Percentiles rank a stretch among this genome's conserved stretches.
Evolutionary conservation across 2,113 vertebrate species (phyloP).

Genomic region (Gila orcuttii): DNA sequence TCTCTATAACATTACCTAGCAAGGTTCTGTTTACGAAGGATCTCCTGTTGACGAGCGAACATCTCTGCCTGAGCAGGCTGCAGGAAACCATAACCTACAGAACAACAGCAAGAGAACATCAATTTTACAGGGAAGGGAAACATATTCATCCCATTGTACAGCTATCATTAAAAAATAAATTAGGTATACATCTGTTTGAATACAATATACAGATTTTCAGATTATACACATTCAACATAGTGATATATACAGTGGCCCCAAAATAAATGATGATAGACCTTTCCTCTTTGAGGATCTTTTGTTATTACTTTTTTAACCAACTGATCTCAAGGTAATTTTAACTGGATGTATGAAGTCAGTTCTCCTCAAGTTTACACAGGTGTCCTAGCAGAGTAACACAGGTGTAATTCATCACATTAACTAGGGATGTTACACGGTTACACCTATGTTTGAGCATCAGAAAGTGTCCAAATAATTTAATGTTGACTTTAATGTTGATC

Average conservation of each 20-base stretch:
- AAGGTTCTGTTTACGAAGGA: constrained; percentile 94
- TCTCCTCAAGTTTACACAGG: not conserved
- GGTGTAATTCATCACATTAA: not conserved
- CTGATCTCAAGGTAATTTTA: not conserved
- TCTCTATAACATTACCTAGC: constrained; percentile 79
- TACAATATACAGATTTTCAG: not conserved
- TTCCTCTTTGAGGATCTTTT: not conserved
- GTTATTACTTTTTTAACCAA: not conserved
- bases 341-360: not conserved
- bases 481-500: not conserved
- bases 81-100: constrained; percentile 90
- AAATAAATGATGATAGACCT: not conserved
- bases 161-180: not conserved
- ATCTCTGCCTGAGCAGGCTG: constrained; percentile 92
- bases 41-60: constrained; percentile 93
- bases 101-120: not conserved
- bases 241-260: not conserved
- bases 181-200: not conserved
- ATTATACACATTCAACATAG: not conserved
- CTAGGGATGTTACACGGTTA: not conserved
- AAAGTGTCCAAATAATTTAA: not conserved
- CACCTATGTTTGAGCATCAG: not conserved
- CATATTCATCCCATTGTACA: no score
- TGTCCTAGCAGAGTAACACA: not conserved
- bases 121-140: no score